A percentile compares a stretch with the other conserved stretches of the same genome.
Conservation (phyloP, 2,113 vertebrate genomes). For the Plestiodon gilberti region DNA sequence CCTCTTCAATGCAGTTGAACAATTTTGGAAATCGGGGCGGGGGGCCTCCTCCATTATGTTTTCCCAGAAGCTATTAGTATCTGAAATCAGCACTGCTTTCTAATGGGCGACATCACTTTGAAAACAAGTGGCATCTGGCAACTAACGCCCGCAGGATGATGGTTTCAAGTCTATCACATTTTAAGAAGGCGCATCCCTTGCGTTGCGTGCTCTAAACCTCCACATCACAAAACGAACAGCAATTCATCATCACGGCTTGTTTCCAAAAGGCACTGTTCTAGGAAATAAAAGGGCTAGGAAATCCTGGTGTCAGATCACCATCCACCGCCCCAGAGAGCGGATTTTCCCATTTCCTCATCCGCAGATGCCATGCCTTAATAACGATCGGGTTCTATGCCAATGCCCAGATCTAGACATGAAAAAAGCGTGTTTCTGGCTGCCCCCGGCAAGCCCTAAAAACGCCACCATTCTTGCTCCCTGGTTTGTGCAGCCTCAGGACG, state of each 20-base stretch:
- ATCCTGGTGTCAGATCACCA: not conserved
- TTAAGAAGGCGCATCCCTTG: not conserved
- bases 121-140: not conserved
- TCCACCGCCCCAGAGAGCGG: not conserved
- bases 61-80: too few relatives aligned
- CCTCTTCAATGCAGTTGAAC: not conserved
- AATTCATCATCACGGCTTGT: not conserved
- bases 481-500: too few relatives aligned
- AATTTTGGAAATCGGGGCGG: not conserved
- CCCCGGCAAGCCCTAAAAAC: not conserved
- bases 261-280: not conserved
- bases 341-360: too few relatives aligned
- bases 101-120: not conserved
- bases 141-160: not conserved
- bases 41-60: too few relatives aligned
- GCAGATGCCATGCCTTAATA: rapidly evolving
- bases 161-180: not conserved
- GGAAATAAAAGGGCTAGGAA: not conserved
- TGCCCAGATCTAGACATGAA: rapidly evolving
- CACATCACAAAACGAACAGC: not conserved
- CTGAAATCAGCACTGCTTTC: not conserved
- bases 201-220: too few relatives aligned
- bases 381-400: not conserved
- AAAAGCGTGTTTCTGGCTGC: not conserved
- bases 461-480: too few relatives aligned